Percentiles rank a stretch among this genome's conserved stretches.
Conservation (phyloP, 2,888 invertebrate genomes). For the Melitaea athalia region DNA sequence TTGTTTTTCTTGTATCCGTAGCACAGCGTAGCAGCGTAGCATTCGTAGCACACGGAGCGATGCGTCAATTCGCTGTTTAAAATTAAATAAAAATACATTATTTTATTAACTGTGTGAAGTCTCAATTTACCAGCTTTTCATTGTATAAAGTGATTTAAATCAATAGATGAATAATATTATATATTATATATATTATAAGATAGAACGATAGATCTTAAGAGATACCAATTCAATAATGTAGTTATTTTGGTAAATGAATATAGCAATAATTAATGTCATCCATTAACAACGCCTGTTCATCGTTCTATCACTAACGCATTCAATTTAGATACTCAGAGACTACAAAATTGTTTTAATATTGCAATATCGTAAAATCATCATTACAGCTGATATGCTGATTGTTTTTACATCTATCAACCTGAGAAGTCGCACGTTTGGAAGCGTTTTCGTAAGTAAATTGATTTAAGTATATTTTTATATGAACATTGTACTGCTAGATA, state of each 20-base stretch:
- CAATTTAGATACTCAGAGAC: slow-evolving; percentile 59
- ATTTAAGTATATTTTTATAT: slow-evolving; percentile 6
- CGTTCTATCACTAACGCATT: slow-evolving; percentile 76
- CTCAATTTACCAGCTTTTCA: too few relatives aligned
- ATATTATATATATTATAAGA: too few relatives aligned
- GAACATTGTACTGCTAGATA: slow-evolving; percentile 10
- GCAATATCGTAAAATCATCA: background rate
- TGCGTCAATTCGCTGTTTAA: background rate
- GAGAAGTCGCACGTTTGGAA: too few relatives aligned
- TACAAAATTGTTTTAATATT: slow-evolving; percentile 43
- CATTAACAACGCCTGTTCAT: slow-evolving; percentile 76
- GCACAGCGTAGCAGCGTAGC: background rate
- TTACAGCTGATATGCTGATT: background rate
- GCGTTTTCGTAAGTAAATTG: background rate
- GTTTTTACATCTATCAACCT: too few relatives aligned
- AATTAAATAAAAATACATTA: too few relatives aligned
- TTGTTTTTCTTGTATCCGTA: background rate
- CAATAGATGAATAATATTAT: too few relatives aligned
- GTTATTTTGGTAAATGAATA: slow-evolving; percentile 70
- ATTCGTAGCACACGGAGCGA: background rate
- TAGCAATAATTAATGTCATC: slow-evolving; percentile 78
- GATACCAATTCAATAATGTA: slow-evolving; percentile 45
- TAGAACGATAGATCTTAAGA: too few relatives aligned
- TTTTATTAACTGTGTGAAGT: too few relatives aligned
- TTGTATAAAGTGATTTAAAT: too few relatives aligned